These are phyloP conservation scores for Drosophila hamatofila DNA, from an alignment of 2,888 invertebrate species.

Conservation along the genomic window DNA sequence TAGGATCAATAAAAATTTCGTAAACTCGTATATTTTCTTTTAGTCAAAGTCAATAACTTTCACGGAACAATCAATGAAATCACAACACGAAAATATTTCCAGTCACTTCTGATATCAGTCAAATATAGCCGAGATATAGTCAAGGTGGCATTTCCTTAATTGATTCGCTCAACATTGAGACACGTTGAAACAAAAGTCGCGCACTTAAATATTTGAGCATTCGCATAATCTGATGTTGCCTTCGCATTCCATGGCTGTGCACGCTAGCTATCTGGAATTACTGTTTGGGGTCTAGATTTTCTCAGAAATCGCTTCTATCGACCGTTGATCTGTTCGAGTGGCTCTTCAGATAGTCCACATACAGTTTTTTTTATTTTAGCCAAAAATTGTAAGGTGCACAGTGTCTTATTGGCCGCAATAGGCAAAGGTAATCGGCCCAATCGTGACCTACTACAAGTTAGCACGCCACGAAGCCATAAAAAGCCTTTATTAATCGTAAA, in stretches of 20 bases:
- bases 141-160: conserved; percentile 45
- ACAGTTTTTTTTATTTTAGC: background rate
- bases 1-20: conserved; percentile 33
- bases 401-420: conserved; percentile 7
- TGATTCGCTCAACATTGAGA: conserved; percentile 16
- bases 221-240: conserved; percentile 22
- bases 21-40: conserved; percentile 20
- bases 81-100: conserved; percentile 54
- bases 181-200: conserved; percentile 5
- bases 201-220: conserved; percentile 17
- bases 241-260: conserved; percentile 8
- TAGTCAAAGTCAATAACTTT: conserved; percentile 26
- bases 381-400: background rate
- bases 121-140: conserved; percentile 25
- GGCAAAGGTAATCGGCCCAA: conserved; percentile 16
- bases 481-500: conserved; percentile 49
- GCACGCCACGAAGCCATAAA: conserved; percentile 14
- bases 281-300: conserved; percentile 8
- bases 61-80: conserved; percentile 64
- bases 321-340: conserved; percentile 20
- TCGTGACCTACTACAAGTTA: conserved; percentile 65
- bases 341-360: conserved; percentile 1
- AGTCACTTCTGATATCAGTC: conserved; percentile 54
- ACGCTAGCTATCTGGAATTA: conserved; percentile 21
- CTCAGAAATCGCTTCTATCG: conserved; percentile 22